Evolutionary conservation across 1,140 invertebrate species (phyloP).

Genomic region (Hyles vespertilio): DNA sequence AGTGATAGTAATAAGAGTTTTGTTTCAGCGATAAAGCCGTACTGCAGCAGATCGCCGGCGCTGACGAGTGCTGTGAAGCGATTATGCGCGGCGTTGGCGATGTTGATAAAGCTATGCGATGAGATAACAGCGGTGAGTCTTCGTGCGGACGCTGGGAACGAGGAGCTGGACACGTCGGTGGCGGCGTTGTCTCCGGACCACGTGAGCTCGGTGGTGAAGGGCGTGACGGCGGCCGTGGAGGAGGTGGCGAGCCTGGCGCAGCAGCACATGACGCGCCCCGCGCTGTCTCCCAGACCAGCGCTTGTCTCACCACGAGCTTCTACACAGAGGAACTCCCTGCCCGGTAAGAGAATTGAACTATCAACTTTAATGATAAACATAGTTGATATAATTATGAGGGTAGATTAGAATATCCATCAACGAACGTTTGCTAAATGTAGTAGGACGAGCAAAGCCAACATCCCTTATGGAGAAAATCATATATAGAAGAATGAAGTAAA

Average conservation of each 20-base stretch:
- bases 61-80: conserved; percentile 86
- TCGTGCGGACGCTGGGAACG: conserved; percentile 79
- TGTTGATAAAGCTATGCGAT: conserved; percentile 92
- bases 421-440: too few species aligned
- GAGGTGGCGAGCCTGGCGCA: conserved; percentile 72
- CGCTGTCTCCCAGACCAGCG: conserved; percentile 57
- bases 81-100: conserved; percentile 90
- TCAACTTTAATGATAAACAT: neutral
- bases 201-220: conserved; percentile 86
- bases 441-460: too few species aligned
- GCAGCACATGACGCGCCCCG: conserved; percentile 65
- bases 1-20: conserved; percentile 6
- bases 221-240: conserved; percentile 87
- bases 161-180: conserved; percentile 44
- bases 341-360: conserved; percentile 41
- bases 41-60: conserved; percentile 61
- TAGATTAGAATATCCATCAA: too few species aligned
- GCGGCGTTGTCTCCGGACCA: conserved; percentile 76
- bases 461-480: too few species aligned
- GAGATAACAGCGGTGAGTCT: conserved; percentile 80
- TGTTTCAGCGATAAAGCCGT: conserved; percentile 71
- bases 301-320: conserved; percentile 56
- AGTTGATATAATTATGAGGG: too few species aligned
- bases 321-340: conserved; percentile 76
- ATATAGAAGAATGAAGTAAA: too few species aligned